These are phyloP conservation scores for Hyalella azteca DNA, from an alignment of 2,888 invertebrate genomes.

Conservation along the genomic window DNA sequence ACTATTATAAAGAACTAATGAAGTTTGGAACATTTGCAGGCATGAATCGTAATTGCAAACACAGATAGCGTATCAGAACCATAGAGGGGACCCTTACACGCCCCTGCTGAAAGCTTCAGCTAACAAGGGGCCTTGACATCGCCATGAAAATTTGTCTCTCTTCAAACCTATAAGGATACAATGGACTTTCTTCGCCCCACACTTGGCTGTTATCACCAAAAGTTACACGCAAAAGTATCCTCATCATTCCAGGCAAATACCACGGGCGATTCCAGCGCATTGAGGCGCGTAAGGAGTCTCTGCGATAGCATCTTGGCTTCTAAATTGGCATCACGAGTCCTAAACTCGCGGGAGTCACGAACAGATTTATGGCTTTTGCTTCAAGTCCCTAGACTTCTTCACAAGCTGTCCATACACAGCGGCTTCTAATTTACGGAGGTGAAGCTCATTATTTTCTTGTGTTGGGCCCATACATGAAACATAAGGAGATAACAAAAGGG, in stretches of 20 bases:
- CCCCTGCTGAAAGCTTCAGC: too few species aligned
- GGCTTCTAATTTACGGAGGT: background rate
- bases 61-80: too few species aligned
- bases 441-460: constrained; percentile 1
- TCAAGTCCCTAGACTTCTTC: background rate
- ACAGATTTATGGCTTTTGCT: constrained; percentile 20
- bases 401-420: background rate
- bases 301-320: constrained; percentile 11
- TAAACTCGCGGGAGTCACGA: background rate
- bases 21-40: too few species aligned
- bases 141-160: background rate
- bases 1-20: too few species aligned
- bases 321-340: constrained; percentile 20
- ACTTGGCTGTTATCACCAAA: background rate
- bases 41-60: too few species aligned
- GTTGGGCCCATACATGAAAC: background rate
- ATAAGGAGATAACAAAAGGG: background rate
- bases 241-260: background rate
- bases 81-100: too few species aligned
- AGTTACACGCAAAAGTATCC: constrained; percentile 5
- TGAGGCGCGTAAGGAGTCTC: constrained; percentile 9
- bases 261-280: constrained; percentile 10
- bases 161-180: background rate
- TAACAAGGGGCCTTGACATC: too few species aligned
- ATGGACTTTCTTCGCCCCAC: background rate